A percentile compares a stretch with the other conserved stretches of the same genome.
Conservation (phyloP, 1,140 invertebrate species). For the Lepidurus couesii region DNA sequence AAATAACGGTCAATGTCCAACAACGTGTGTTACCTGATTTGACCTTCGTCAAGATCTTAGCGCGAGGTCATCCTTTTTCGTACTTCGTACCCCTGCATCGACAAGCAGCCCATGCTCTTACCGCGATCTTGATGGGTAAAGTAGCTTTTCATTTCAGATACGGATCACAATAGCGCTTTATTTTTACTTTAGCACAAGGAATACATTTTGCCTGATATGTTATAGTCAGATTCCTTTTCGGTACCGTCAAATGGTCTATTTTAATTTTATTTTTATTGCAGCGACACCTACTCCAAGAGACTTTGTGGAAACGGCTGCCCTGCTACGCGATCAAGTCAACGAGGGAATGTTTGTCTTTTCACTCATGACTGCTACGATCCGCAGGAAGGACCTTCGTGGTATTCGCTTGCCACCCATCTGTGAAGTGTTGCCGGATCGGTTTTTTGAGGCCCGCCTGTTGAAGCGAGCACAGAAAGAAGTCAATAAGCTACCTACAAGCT, state of each 20-base stretch:
- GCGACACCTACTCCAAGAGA: background rate
- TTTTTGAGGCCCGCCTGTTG: conserved; percentile 30
- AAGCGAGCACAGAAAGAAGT: conserved; percentile 23
- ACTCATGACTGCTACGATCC: conserved; percentile 33
- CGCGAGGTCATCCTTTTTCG: conserved; percentile 35
- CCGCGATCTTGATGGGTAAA: conserved; percentile 37
- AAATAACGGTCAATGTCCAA: background rate
- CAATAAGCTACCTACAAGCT: background rate
- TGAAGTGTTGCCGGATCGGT: conserved; percentile 39
- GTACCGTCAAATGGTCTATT: background rate
- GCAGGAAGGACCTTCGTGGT: conserved; percentile 35
- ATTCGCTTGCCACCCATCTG: conserved; percentile 37
- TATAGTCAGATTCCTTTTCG: background rate
- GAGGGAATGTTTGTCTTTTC: conserved; percentile 37
- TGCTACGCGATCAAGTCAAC: conserved; percentile 38
- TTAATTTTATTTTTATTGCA: conserved; percentile 28
- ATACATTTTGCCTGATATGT: background rate
- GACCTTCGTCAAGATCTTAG: conserved; percentile 26
- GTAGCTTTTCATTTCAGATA: conserved; percentile 16
- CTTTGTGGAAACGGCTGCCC: conserved; percentile 30
- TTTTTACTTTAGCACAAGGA: background rate
- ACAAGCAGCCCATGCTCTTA: conserved; percentile 34
- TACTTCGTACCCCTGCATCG: conserved; percentile 38
- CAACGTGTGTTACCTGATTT: conserved; percentile 19
- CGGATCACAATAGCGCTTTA: conserved; percentile 1